Evolutionary conservation across 2,797 vertebrate genomes (phyloP), one percentile per base, ranked within the genome.

Genomic region (Nyctibius grandis): DNA sequence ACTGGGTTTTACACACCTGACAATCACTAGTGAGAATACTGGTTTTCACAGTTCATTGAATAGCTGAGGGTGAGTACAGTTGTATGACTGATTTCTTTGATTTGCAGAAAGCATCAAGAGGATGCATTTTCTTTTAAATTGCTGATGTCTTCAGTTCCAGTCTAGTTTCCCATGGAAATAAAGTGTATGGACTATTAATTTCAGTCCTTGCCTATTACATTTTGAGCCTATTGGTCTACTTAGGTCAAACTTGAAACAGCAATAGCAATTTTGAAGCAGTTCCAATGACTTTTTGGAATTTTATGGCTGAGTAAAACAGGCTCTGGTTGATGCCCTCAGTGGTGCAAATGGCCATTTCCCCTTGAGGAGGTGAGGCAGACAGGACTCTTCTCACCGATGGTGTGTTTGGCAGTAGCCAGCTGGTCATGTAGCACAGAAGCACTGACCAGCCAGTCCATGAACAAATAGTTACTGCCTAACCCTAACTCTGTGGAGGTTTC

Each of bases 251-350:
- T 45, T 82, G 38, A 74, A 93, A 89, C 59, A 93, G 36, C 28
- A 85, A 5, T 44, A 65, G 54, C n/a, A 29, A 53, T 73, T 87
- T 82, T 91, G 33, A 69, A 76, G 47, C 20, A 33, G 42, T 73
- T 85, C 44, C 28, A 40, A 5, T 80, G 36, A 48, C 34, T 85
- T 85, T 14, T 28, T 73, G 51, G 42, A 65, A 36, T 81, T 65
- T 76, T 48, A 33, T 51, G 63, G 13, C 19, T 38, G 45, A 72
- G 23, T 78, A 45, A 53, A 83, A 51, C 12, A 72, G 61, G 17
- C 18, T 73, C 20, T 9, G 16, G 10, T 53, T 74, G 28, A 56
- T 8, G 8, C 12, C 34, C 19, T 53, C 0, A 0, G 8, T n/a
- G 42, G 26, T 91, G 36, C 13, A 21, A 34, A 15, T 0, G 5